A percentile compares a stretch with the other conserved stretches of the same genome.
phyloP scores from a whole-genome alignment of 2,797 vertebrate species.

The Botia almorhae region DNA sequence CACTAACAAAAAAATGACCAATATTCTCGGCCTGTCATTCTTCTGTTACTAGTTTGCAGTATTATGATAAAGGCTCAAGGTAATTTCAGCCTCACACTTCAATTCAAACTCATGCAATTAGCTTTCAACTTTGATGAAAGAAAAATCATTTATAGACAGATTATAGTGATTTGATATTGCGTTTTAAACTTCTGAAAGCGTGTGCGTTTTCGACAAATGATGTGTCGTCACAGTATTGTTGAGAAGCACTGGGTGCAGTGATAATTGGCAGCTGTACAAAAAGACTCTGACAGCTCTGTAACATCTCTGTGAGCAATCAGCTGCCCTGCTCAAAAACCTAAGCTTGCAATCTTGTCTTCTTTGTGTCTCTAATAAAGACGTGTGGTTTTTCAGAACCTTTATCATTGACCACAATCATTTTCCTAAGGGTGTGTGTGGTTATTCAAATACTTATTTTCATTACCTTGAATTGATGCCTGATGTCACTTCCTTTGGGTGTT shows the following conservation, averaged over 20 bases:
- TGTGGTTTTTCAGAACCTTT: slow-evolving; percentile 65
- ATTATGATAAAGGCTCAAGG: slow-evolving; percentile 67
- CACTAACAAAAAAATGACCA: slow-evolving; percentile 33
- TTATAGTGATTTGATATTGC: slow-evolving; percentile 78
- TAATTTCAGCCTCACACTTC: slow-evolving; percentile 70
- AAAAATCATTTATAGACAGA: slow-evolving; percentile 74
- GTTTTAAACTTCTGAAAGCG: slow-evolving; percentile 80
- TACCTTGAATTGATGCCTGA: slow-evolving; percentile 43
- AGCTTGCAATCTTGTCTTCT: slow-evolving; percentile 64
- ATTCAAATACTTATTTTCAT: slow-evolving; percentile 42
- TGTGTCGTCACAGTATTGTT: slow-evolving; percentile 77
- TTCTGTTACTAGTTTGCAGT: slow-evolving; percentile 57
- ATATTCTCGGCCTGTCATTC: slow-evolving; percentile 43
- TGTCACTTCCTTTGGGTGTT: slow-evolving; percentile 16
- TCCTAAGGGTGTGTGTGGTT: slow-evolving; percentile 27
- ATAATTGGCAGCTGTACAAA: slow-evolving; percentile 79
- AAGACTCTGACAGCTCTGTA: slow-evolving; percentile 66
- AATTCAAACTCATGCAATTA: slow-evolving; percentile 76
- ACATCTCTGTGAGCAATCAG: slow-evolving; percentile 73
- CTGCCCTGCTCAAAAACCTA: slow-evolving; percentile 68
- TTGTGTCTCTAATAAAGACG: slow-evolving; percentile 31
- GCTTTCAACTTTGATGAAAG: slow-evolving; percentile 71
- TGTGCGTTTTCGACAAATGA: slow-evolving; percentile 76
- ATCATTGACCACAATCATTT: slow-evolving; percentile 53
- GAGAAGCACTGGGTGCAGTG: slow-evolving; percentile 74